These are phyloP conservation scores for Nebria salina DNA, from an alignment of 2,888 invertebrate species.

Conservation along the genomic window DNA sequence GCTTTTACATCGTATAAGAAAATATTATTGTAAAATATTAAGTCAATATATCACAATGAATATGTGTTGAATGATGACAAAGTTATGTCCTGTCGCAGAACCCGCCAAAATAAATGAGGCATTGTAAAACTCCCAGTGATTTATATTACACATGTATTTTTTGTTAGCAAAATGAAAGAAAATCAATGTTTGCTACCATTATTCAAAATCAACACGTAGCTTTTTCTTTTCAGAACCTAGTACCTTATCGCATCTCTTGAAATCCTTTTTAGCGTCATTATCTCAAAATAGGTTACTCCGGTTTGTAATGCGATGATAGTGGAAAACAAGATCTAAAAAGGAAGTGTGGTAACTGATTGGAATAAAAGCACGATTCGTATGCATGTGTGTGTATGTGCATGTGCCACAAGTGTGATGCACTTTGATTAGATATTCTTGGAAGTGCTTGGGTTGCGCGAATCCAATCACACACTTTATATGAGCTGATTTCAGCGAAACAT, in stretches of 20 bases:
- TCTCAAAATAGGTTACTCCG: slow-evolving; percentile 1
- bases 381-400: neutral
- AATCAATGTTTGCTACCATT: slow-evolving; percentile 25
- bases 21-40: neutral
- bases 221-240: slow-evolving; percentile 17
- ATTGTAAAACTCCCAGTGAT: slow-evolving; percentile 11
- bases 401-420: neutral
- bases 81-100: slow-evolving; percentile 8
- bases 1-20: no score
- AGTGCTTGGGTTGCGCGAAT: slow-evolving; percentile 3
- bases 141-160: slow-evolving; percentile 4
- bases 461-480: slow-evolving; percentile 11
- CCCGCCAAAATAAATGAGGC: slow-evolving; percentile 11
- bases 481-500: neutral
- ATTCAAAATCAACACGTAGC: slow-evolving; percentile 30
- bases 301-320: slow-evolving; percentile 13
- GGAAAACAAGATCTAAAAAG: neutral
- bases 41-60: neutral
- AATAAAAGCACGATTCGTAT: neutral
- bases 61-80: neutral
- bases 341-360: neutral
- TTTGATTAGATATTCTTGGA: neutral
- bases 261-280: slow-evolving; percentile 2
- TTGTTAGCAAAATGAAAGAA: neutral
- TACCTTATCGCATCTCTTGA: slow-evolving; percentile 19